Evolutionary conservation across 2,888 invertebrate species (phyloP).

Genomic region (Dascillus cervinus): DNA sequence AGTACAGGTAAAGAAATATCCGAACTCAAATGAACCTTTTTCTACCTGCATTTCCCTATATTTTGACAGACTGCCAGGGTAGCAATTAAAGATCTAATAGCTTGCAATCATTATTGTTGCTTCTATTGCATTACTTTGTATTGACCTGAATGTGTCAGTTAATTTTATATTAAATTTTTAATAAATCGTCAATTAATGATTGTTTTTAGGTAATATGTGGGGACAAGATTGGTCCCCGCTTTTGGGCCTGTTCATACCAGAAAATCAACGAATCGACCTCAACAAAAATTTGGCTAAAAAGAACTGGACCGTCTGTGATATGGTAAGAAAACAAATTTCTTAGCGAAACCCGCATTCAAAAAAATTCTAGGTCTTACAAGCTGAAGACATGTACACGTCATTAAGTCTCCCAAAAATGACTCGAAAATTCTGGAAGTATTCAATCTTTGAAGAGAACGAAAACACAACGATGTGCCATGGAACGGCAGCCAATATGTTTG

Average conservation of each 20-base stretch:
- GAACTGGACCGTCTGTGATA: conserved; percentile 51
- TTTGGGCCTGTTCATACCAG: conserved; percentile 49
- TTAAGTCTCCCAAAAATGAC: conserved; percentile 57
- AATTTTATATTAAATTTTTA: no score
- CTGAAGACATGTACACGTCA: conserved; percentile 62
- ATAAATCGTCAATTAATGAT: no score
- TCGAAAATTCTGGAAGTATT: conserved; percentile 54
- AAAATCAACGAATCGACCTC: conserved; percentile 40
- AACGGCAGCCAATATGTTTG: conserved; percentile 65
- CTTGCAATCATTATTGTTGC: no score
- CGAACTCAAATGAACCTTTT: no score
- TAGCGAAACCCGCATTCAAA: background rate
- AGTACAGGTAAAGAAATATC: no score
- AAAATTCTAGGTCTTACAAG: conserved; percentile 42
- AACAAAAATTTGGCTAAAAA: conserved; percentile 45
- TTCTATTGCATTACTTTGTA: no score
- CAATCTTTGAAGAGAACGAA: conserved; percentile 42
- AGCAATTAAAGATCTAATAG: no score
- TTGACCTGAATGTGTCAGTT: no score
- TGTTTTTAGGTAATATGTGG: conserved; percentile 56
- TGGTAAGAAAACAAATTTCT: no score
- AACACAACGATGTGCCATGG: conserved; percentile 57
- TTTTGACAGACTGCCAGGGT: no score
- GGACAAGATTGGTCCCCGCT: conserved; percentile 61
- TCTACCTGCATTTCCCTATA: no score